Evolutionary conservation across 2,888 invertebrate genomes (phyloP).

Genomic region (Leucoma salicis): DNA sequence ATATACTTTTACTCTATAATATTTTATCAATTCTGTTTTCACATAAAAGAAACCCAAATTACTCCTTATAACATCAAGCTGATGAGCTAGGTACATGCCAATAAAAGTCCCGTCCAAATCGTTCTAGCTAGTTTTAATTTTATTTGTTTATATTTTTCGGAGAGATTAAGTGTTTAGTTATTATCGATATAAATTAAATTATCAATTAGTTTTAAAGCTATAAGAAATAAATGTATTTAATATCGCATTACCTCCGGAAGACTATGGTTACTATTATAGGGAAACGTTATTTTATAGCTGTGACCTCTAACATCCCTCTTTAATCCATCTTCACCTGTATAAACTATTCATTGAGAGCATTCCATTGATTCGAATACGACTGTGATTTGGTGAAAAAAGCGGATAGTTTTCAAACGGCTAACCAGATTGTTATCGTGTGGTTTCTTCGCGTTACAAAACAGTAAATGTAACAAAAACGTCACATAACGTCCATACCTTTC

Average conservation of each 20-base stretch:
- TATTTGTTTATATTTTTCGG: no score
- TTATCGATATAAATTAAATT: background rate
- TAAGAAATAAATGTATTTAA: background rate
- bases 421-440: background rate
- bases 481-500: slow-evolving; percentile 6
- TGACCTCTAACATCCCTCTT: no score
- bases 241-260: background rate
- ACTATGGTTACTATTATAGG: background rate
- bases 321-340: no score
- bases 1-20: background rate
- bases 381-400: no score
- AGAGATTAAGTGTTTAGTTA: background rate
- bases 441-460: background rate
- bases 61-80: no score
- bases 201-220: background rate
- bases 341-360: no score
- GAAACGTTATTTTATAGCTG: background rate
- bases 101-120: no score
- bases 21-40: no score
- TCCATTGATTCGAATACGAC: no score
- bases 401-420: no score
- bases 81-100: no score
- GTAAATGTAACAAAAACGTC: slow-evolving; percentile 4
- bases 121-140: background rate
- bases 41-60: no score